Base-by-base conservation (phyloP, 1,140 invertebrate genomes). In the Cepaea nemoralis region DNA sequence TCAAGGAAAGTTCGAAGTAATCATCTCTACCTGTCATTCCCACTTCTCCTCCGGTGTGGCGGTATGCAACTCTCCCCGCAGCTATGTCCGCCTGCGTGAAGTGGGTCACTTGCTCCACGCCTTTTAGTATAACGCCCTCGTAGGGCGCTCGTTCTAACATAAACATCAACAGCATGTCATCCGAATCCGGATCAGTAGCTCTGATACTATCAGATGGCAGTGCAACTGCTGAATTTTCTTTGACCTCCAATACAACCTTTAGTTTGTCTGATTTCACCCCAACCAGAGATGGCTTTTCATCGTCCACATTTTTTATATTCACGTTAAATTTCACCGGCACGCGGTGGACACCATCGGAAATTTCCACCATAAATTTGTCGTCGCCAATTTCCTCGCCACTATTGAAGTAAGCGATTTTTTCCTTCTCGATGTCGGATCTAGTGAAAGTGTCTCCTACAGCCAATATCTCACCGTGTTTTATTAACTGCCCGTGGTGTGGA, bases 311-410 rank as follows among this genome's bases (percentile, higher is more conserved):
- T 40, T 86, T 84, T 24, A 90, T 84, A 0, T 80, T 84, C 8
- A 92, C 86, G 39, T 88, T 87, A 39, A 92, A 82, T 8, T 82
- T 87, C 14, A 88, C 83, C 12, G 91, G 90, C 33, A 92, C 88
- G 77, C 86, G 85, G 82, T 92, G 92, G 39, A 89, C 83, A 1
- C 91, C 90, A 87, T 92, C 92, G 35, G 92, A 88, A 0, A 92
- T 88, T 81, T 92, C 89, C 10, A 92, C 45, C 27, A 77, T 80
- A 69, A 92, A 88, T 6, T 77, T 84, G 79, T 93, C 92, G n/a
- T 84, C 82, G 5, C 85, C 83, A 22, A 82, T 77, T 76, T 92
- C 89, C 22, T 85, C 87, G 45, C 89, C 90, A 40, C 70, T 74
- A 79, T 91, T 90, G 14, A 83, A 81, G 84, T 93, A 92, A 16